These are phyloP conservation scores for Xiphophorus couchianus DNA, from an alignment of 2,113 vertebrate species.

Conservation along the genomic window DNA sequence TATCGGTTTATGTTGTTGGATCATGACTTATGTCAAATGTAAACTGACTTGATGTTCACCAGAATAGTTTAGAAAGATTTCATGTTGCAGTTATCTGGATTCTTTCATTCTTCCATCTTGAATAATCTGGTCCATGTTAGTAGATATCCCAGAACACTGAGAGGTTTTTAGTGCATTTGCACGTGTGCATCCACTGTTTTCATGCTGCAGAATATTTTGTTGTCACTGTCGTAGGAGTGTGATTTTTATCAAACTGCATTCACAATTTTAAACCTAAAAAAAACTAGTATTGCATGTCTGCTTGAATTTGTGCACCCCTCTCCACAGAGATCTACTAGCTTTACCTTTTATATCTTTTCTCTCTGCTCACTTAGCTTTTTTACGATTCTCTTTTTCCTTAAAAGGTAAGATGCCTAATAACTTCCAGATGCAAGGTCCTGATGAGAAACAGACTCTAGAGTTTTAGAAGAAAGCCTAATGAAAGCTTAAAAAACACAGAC, in stretches of 20 bases:
- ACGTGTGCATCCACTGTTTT: neutral
- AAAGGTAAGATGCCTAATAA: conserved; percentile 73
- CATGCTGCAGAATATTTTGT: neutral
- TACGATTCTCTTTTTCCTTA: conserved; percentile 56
- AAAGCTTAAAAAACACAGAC: conserved; percentile 48
- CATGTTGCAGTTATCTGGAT: conserved; percentile 18
- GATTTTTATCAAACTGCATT: neutral
- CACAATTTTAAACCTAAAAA: conserved; percentile 7
- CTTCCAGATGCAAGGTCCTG: conserved; percentile 72
- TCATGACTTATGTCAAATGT: conserved; percentile 13
- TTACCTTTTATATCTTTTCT: conserved; percentile 43
- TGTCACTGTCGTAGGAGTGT: conserved; percentile 3
- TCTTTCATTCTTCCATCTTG: conserved; percentile 16
- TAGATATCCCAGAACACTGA: conserved; percentile 10
- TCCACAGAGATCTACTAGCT: conserved; percentile 11
- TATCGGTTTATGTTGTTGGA: conserved; percentile 31
- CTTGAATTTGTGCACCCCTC: conserved; percentile 10
- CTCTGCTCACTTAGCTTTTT: conserved; percentile 52
- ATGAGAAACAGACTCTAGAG: conserved; percentile 73
- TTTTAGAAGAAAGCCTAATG: conserved; percentile 56
- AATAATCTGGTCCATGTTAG: conserved; percentile 4
- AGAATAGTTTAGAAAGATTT: conserved; percentile 22
- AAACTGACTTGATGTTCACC: conserved; percentile 15
- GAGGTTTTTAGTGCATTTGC: conserved; percentile 6
- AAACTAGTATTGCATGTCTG: neutral